Conservation (phyloP, 2,113 vertebrate species). For the Oryctolagus cuniculus region DNA sequence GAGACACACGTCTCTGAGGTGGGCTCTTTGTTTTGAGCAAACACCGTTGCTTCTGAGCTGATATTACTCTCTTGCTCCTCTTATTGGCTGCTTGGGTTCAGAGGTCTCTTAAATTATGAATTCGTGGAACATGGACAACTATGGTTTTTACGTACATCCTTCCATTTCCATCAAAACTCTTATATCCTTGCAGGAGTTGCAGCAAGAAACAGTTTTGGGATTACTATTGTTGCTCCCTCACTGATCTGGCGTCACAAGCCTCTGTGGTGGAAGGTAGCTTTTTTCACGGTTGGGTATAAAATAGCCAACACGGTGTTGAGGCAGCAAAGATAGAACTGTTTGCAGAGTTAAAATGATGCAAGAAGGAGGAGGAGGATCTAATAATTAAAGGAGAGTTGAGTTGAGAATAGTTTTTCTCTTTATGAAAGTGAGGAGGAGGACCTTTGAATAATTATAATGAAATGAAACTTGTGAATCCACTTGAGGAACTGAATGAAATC, state of each 20-base stretch:
- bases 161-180: neutral
- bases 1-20: accelerated
- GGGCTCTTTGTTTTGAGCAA: neutral
- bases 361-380: neutral
- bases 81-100: neutral
- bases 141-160: neutral
- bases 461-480: conserved; percentile 20
- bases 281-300: neutral
- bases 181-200: neutral
- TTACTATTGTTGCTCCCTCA: neutral
- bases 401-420: neutral
- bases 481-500: conserved; percentile 55
- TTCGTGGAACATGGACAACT: neutral
- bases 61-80: neutral
- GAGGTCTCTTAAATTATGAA: neutral
- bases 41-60: neutral
- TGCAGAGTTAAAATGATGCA: neutral
- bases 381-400: neutral
- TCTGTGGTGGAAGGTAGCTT: neutral
- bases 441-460: neutral
- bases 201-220: neutral
- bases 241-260: neutral
- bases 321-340: neutral
- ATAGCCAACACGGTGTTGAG: neutral
- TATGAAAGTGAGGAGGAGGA: neutral